Evolutionary conservation across 2,797 vertebrate genomes (phyloP).

Genomic region (Pangasius larnaudii): DNA sequence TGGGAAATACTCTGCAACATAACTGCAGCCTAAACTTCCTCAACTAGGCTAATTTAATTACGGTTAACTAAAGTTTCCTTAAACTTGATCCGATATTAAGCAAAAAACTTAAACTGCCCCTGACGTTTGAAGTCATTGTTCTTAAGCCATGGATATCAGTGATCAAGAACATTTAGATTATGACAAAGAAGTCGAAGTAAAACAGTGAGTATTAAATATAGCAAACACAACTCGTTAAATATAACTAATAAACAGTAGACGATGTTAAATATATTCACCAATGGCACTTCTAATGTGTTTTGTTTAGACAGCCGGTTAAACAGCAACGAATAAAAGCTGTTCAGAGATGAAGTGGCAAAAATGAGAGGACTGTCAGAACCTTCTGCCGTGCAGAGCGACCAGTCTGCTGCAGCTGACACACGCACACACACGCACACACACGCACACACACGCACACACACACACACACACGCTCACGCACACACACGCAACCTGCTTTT

Average conservation of each 20-base stretch:
- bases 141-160: background rate
- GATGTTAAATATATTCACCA: conserved; percentile 15
- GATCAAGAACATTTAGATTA: background rate
- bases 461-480: conserved; percentile 59
- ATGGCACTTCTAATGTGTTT: background rate
- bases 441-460: conserved; percentile 48
- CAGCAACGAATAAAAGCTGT: conserved; percentile 17
- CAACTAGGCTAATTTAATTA: background rate
- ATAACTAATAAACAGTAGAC: background rate
- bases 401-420: conserved; percentile 69
- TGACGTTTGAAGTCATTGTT: background rate
- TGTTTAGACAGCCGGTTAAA: conserved; percentile 9
- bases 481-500: background rate
- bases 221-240: background rate
- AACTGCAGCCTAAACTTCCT: background rate
- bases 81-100: background rate
- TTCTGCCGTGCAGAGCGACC: conserved; percentile 66
- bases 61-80: background rate
- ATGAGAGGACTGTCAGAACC: conserved; percentile 68
- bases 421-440: conserved; percentile 64
- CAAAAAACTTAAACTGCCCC: background rate
- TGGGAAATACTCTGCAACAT: background rate
- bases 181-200: background rate
- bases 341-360: conserved; percentile 52
- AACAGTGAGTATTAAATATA: background rate